These are phyloP conservation scores for Dendrolimus punctatus DNA, from an alignment of 1,140 invertebrate species.

Conservation along the genomic window DNA sequence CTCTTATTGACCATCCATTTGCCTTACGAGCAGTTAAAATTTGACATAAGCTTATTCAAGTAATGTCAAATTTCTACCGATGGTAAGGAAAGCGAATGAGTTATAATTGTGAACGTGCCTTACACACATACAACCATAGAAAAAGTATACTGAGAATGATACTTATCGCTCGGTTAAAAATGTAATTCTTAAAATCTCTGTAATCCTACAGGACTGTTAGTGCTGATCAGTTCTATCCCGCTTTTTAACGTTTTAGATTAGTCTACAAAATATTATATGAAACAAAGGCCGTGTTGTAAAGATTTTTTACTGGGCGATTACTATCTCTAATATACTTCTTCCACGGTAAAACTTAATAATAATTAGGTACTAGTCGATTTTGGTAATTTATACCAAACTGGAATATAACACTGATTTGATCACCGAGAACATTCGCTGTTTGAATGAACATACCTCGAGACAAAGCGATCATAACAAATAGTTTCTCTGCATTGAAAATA, in stretches of 20 bases:
- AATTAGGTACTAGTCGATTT: conserved; percentile 58
- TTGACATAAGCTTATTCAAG: too few species aligned
- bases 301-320: conserved; percentile 11
- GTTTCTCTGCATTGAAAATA: conserved; percentile 49
- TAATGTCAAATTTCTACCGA: too few species aligned
- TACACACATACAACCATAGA: too few species aligned
- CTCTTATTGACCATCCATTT: too few species aligned
- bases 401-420: conserved; percentile 43
- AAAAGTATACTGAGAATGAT: too few species aligned
- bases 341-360: conserved; percentile 45
- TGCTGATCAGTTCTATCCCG: too few species aligned
- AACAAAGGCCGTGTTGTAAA: conserved; percentile 29
- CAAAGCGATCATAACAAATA: conserved; percentile 31
- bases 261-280: conserved; percentile 12
- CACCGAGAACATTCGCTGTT: conserved; percentile 30
- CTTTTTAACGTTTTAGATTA: not conserved
- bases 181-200: not conserved
- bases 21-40: too few species aligned
- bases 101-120: too few species aligned
- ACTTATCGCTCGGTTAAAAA: not conserved
- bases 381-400: conserved; percentile 58
- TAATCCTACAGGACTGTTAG: not conserved
- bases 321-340: conserved; percentile 11
- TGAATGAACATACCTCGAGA: conserved; percentile 25
- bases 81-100: too few species aligned